Evolutionary conservation across 1,140 invertebrate genomes (phyloP).

Genomic region (Drosophila arizonae): DNA sequence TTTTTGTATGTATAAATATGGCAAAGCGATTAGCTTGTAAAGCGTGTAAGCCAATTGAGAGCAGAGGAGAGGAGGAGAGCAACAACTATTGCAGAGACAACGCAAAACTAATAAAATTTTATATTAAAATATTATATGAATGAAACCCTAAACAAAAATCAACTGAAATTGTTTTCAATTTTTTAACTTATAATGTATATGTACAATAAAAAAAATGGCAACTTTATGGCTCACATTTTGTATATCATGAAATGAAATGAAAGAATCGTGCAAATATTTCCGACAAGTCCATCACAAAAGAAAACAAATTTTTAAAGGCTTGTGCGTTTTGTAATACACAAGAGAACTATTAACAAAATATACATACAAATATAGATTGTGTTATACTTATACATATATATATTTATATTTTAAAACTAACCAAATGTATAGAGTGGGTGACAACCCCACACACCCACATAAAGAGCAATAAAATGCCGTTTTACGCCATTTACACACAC

Average conservation of each 20-base stretch:
- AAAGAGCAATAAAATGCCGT: slow-evolving; percentile 40
- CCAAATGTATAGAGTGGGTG: slow-evolving; percentile 25
- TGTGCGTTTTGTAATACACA: slow-evolving; percentile 55
- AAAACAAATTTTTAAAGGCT: slow-evolving; percentile 41
- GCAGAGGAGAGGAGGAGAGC: slow-evolving; percentile 11
- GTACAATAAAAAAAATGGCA: slow-evolving; percentile 35
- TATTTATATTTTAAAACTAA: slow-evolving; percentile 42
- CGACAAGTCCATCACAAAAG: slow-evolving; percentile 45
- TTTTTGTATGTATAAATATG: slow-evolving; percentile 35
- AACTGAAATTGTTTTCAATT: slow-evolving; percentile 76
- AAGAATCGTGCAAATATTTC: slow-evolving; percentile 31
- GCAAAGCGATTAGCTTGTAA: slow-evolving; percentile 18
- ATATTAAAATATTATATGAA: slow-evolving; percentile 51
- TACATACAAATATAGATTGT: slow-evolving; percentile 24
- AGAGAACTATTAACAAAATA: slow-evolving; percentile 22
- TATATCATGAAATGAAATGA: slow-evolving; percentile 31
- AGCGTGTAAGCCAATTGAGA: slow-evolving; percentile 8
- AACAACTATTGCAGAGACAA: slow-evolving; percentile 55
- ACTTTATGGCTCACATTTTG: slow-evolving; percentile 65
- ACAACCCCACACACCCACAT: not conserved
- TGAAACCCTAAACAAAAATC: slow-evolving; percentile 10
- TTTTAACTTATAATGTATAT: slow-evolving; percentile 54
- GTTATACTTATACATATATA: slow-evolving; percentile 9
- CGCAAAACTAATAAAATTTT: slow-evolving; percentile 57
- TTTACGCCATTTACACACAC: slow-evolving; percentile 28